Base-by-base conservation (phyloP, 2,888 invertebrate species). In the Amiota communis region DNA sequence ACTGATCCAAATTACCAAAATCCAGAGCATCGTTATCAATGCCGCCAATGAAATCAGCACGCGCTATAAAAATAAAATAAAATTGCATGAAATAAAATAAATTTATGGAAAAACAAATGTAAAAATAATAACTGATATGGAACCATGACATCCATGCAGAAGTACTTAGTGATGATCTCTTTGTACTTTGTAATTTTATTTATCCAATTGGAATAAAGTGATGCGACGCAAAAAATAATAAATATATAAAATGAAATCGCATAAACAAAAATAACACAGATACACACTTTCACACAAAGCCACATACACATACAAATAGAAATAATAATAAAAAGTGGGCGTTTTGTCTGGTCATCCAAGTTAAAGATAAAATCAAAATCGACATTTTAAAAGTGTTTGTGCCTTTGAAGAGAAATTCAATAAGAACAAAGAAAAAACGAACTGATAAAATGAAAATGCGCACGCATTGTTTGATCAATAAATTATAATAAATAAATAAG, bases 21-120 rank as follows among this genome's bases (percentile, higher is more conserved):
- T 95, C 95, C 82, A 95, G 90, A 20, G 93, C 94, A 85, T 95
- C 95, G 91, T 95, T 97, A 91, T 97, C 97, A 86, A 97, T 96
- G 84, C 96, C 95, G 80, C 95, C 95, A 80, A 94, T 93, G 88
- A 95, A 95, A 89, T 95, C 95, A 81, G 92, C 92, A 82, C 96
- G 94, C 91, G 95, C 49, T 17, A 59, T 59, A 59, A 59, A 17
- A 69, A n/a, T n/a, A n/a, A 13, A 61, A 59, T 59, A 59, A 11
- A 6, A 13, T 6, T n/a, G n/a, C n/a, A 46, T 15, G 17, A 46
- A 63, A 17, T 17, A 63, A 20, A 46, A 63, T 17, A 13, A 59
- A 11, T 59, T 11, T 36, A 15, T 15, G 11, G 17, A 6, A 48
- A 65, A 67, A 67, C 67, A 67, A 47, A 47, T 64, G 47, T 64